A percentile compares a stretch with the other conserved stretches of the same genome.
Evolutionary conservation across 2,113 vertebrate genomes (phyloP).

Genomic region (Menura novaehollandiae): DNA sequence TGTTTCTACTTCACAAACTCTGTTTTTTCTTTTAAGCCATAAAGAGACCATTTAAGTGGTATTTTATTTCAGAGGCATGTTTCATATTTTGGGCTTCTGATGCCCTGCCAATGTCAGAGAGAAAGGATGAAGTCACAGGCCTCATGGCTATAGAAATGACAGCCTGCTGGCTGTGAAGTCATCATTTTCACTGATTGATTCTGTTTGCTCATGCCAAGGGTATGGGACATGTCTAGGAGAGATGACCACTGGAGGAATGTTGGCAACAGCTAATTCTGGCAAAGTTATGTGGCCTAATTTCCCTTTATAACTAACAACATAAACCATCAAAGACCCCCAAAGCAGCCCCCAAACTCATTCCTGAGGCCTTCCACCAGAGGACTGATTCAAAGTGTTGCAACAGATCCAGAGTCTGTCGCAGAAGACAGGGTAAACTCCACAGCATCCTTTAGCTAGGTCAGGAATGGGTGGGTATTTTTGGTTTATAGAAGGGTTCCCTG

Average conservation of each 20-base stretch:
- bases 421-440: neutral
- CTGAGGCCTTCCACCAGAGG: neutral
- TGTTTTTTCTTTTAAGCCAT: neutral
- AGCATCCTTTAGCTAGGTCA: neutral
- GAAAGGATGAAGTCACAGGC: neutral
- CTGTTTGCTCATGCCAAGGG: neutral
- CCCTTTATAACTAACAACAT: neutral
- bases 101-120: neutral
- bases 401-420: neutral
- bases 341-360: neutral
- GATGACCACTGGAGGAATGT: neutral
- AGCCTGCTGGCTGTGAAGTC: neutral
- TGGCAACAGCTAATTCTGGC: neutral
- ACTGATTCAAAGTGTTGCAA: neutral
- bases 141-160: neutral
- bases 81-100: neutral
- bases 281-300: neutral
- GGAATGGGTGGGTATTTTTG: neutral
- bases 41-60: neutral
- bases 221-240: neutral
- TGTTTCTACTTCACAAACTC: neutral
- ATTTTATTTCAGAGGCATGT: neutral
- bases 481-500: neutral
- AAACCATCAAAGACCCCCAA: neutral
- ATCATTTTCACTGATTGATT: neutral